These are phyloP conservation scores for Nomada lathburiana DNA, from an alignment of 2,888 invertebrate genomes.

Conservation along the genomic window DNA sequence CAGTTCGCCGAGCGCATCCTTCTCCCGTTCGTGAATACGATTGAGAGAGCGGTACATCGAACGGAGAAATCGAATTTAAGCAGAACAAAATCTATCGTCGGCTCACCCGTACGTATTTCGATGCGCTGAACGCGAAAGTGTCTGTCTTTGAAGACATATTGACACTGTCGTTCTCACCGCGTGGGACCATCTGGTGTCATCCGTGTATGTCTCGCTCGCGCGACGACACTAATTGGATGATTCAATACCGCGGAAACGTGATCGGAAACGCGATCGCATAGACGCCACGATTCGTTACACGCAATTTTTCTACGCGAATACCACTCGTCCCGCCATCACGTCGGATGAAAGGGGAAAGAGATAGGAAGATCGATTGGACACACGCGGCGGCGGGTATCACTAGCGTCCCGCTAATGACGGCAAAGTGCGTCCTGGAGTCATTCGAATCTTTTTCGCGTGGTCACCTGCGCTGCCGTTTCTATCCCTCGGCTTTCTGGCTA, in stretches of 20 bases:
- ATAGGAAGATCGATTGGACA: slow-evolving; percentile 54
- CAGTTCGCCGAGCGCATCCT: too few species aligned
- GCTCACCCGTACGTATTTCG: slow-evolving; percentile 17
- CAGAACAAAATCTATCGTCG: slow-evolving; percentile 24
- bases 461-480: background rate
- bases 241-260: slow-evolving; percentile 81
- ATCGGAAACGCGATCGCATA: slow-evolving; percentile 76
- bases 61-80: slow-evolving; percentile 1
- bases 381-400: slow-evolving; percentile 48
- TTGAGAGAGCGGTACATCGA: background rate
- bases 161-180: slow-evolving; percentile 51
- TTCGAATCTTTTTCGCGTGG: slow-evolving; percentile 20
- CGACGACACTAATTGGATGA: slow-evolving; percentile 77
- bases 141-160: slow-evolving; percentile 61
- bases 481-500: background rate
- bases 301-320: slow-evolving; percentile 71
- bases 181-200: slow-evolving; percentile 63
- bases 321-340: slow-evolving; percentile 31
- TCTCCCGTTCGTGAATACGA: too few species aligned
- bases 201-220: slow-evolving; percentile 67
- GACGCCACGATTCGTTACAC: slow-evolving; percentile 74
- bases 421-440: slow-evolving; percentile 49
- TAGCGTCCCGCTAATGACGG: slow-evolving; percentile 57
- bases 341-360: slow-evolving; percentile 61
- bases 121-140: slow-evolving; percentile 18